phyloP scores from a whole-genome alignment of 2,797 vertebrate species.

The Malurus splendens region DNA sequence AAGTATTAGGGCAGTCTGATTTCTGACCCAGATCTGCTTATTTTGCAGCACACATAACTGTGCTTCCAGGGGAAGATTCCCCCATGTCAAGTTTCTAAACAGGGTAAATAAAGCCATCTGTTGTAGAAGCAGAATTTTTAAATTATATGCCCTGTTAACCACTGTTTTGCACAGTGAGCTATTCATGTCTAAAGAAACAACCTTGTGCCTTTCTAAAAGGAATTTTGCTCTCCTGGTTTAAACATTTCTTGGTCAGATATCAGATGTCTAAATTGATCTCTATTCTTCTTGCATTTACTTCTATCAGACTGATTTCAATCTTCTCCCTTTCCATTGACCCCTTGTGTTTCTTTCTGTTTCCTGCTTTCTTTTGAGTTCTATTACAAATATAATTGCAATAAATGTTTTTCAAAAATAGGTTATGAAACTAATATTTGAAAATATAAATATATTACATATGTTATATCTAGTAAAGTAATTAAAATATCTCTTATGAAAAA shows the following conservation, averaged over 20 bases:
- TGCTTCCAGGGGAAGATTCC: neutral
- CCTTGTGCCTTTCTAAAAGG: neutral
- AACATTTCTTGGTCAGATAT: neutral
- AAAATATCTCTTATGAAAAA: neutral
- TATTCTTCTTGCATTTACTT: neutral
- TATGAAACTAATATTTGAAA: neutral
- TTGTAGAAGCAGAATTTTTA: neutral
- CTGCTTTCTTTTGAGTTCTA: neutral
- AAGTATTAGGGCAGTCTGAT: neutral
- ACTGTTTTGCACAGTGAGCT: neutral
- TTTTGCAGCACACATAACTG: neutral
- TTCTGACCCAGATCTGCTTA: constrained; percentile 6
- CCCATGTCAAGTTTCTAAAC: neutral
- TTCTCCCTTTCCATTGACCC: neutral
- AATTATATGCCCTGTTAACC: neutral
- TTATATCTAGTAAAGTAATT: neutral
- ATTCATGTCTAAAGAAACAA: neutral
- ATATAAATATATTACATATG: neutral
- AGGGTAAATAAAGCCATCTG: constrained; percentile 25
- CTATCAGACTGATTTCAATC: neutral
- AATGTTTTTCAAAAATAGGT: neutral
- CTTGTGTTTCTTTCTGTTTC: neutral
- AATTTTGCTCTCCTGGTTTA: neutral
- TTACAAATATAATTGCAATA: neutral
- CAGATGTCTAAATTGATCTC: neutral